Base-by-base conservation (phyloP, 2,797 vertebrate species). In the Enteromius afrohamiltoni region DNA sequence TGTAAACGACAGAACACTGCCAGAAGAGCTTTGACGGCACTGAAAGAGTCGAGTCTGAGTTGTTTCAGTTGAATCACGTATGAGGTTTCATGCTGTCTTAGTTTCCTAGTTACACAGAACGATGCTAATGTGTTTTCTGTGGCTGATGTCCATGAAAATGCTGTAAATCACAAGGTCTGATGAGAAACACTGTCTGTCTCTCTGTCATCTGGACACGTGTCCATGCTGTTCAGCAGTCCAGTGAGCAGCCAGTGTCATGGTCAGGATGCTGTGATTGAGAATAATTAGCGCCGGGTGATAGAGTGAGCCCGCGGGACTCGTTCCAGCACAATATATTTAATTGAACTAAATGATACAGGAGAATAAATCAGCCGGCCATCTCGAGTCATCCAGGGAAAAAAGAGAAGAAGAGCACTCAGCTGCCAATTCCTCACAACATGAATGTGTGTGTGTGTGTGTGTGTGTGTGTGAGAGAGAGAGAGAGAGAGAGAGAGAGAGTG, bases 271-370 rank as follows among this genome's bases (percentile, higher is more conserved):
- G 85, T 90, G 83, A 91, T 86, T 80, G 89, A 90, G 80, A 85
- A 88, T 92, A 92, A 94, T 94, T 93, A 93, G 91, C 87, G 75
- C 84, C 76, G 53, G 1, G 88, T 85, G 89, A 93, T 91, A 90
- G 92, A 91, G 85, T 8, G 4, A 85, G 84, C 58, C 93, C 88
- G 64, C 9, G 91, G 91, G 93, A 93, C 90, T 90, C 85, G 87
- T 93, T 88, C 89, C 85, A 88, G 91, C 88, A 89, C 91, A 93
- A 92, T 93, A 93, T 92, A 93, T 93, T 92, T 93, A 94, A 95
- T 93, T 94, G 90, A 92, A 93, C 90, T 85, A 91, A 93, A 91
- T 91, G 76, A 90, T 89, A 91, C 87, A 86, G 93, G 93, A 91
- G 79, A 86, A 94, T 93, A 92, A 92, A 93, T 89, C 87, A 85